Evolutionary conservation across 2,888 invertebrate genomes (phyloP).

Genomic region (Drosophila acutilabella): DNA sequence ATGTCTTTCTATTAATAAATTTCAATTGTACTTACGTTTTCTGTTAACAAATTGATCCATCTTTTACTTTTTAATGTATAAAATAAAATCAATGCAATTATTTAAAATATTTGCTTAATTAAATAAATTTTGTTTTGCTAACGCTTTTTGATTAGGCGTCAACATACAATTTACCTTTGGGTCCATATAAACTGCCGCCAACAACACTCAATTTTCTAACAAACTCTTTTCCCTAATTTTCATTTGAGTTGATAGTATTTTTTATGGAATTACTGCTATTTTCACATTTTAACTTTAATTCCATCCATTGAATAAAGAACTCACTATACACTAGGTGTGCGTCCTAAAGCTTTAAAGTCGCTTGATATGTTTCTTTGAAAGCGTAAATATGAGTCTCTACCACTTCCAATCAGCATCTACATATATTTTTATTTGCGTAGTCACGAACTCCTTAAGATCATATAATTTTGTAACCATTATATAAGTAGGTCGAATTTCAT

Average conservation of each 20-base stretch:
- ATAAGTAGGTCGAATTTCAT: background rate
- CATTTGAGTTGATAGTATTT: background rate
- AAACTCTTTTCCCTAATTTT: background rate
- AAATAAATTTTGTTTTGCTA: no score
- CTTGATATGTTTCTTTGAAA: constrained; percentile 23
- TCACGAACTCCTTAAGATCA: constrained; percentile 16
- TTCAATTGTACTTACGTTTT: no score
- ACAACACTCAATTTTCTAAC: no score
- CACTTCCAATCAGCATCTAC: constrained; percentile 25
- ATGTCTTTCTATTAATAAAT: no score
- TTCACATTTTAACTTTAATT: background rate
- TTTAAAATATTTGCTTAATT: no score
- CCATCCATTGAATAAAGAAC: background rate
- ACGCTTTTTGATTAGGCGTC: no score
- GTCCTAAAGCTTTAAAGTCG: background rate
- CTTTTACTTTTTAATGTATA: no score
- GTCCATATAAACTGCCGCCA: no score
- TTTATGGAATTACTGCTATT: background rate
- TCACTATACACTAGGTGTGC: background rate
- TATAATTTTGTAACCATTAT: constrained; percentile 25
- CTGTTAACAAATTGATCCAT: no score
- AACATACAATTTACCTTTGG: no score
- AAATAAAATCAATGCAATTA: no score
- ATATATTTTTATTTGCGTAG: constrained; percentile 9
- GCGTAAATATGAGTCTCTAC: constrained; percentile 24